phyloP scores from a whole-genome alignment of 2,888 invertebrate genomes.

The Sabatieria punctata region DNA sequence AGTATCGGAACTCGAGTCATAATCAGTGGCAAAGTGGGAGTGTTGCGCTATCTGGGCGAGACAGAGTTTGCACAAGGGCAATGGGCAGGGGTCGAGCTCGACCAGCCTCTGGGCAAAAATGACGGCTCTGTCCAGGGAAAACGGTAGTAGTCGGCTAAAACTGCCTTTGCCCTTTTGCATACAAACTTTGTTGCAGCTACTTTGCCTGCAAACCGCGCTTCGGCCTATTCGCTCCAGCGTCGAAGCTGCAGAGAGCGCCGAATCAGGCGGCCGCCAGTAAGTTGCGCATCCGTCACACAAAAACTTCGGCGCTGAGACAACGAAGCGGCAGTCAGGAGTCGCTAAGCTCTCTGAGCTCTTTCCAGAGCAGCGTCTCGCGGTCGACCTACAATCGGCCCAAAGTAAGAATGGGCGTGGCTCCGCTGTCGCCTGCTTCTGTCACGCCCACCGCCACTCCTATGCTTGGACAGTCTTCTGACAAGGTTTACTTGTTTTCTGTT shows the following conservation, averaged over 20 bases:
- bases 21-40: constrained; percentile 29
- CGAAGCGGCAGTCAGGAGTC: constrained; percentile 54
- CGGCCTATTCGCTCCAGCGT: constrained; percentile 78
- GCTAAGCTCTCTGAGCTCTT: constrained; percentile 60
- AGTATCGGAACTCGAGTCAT: constrained; percentile 20
- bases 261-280: constrained; percentile 3
- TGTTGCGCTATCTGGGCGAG: constrained; percentile 33
- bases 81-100: constrained; percentile 89
- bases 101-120: constrained; percentile 82
- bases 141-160: constrained; percentile 54
- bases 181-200: constrained; percentile 48
- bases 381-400: constrained; percentile 29
- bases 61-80: constrained; percentile 55
- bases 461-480: no score
- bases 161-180: background rate
- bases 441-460: no score
- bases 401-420: constrained; percentile 57
- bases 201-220: constrained; percentile 75
- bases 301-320: constrained; percentile 16
- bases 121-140: constrained; percentile 81
- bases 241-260: constrained; percentile 49
- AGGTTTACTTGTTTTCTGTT: no score
- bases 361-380: constrained; percentile 20
- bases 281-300: constrained; percentile 16
- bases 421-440: constrained; percentile 34